phyloP scores from a whole-genome alignment of 2,797 vertebrate genomes.

The Bufotes viridis region DNA sequence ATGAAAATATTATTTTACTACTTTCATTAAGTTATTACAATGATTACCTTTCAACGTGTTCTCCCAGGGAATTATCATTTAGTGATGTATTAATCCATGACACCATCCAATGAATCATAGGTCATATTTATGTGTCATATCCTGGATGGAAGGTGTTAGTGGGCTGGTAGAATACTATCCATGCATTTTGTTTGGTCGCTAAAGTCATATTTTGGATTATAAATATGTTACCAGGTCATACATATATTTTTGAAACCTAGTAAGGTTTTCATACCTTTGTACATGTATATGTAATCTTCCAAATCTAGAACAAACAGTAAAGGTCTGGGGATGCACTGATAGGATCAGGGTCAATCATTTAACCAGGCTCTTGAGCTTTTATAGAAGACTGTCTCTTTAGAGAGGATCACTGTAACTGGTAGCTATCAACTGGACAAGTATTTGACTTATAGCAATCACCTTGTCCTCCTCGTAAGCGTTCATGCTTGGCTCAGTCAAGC shows the following conservation, averaged over 20 bases:
- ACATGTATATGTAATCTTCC: not conserved
- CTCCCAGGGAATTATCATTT: not conserved
- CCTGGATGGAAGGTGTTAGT: not conserved
- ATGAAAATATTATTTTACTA: not conserved
- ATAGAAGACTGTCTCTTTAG: not conserved
- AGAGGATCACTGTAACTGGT: not conserved
- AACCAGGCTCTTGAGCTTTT: not conserved
- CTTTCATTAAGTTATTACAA: not conserved
- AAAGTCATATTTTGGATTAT: not conserved
- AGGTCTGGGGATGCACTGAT: not conserved
- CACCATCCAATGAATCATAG: not conserved
- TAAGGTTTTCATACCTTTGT: not conserved
- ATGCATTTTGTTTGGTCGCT: not conserved
- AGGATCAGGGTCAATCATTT: too few relatives aligned
- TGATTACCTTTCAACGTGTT: not conserved
- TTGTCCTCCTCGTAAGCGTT: not conserved
- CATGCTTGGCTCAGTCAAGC: not conserved
- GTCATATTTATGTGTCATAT: slow-evolving; percentile 18
- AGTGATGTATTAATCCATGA: not conserved
- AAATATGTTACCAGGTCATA: not conserved
- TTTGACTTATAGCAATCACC: not conserved
- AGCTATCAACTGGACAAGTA: not conserved
- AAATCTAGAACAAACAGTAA: not conserved
- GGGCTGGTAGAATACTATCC: not conserved
- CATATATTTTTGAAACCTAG: too few relatives aligned